phyloP scores from a whole-genome alignment of 2,113 vertebrate species.

The Gambusia holbrooki region DNA sequence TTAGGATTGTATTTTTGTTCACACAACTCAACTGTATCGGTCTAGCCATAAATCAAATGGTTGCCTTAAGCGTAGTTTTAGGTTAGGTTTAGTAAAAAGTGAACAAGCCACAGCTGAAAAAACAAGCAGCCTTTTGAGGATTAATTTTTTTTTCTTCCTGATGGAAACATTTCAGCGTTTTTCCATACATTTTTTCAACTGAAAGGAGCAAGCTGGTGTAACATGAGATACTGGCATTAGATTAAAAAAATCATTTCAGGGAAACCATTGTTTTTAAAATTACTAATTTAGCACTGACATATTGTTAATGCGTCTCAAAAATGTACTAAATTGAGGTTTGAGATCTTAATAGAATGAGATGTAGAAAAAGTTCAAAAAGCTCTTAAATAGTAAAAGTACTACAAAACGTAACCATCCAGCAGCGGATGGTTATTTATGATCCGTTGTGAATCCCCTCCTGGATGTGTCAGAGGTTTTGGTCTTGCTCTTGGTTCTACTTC shows the following conservation, averaged over 20 bases:
- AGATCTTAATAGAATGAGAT: no score
- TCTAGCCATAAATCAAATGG: neutral
- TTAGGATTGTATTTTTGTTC: neutral
- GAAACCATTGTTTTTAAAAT: neutral
- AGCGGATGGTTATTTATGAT: neutral
- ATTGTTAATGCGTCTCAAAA: neutral
- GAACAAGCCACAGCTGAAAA: neutral
- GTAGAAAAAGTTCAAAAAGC: no score
- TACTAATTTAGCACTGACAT: neutral
- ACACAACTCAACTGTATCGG: neutral
- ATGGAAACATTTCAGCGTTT: no score
- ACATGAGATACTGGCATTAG: no score
- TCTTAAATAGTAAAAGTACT: neutral
- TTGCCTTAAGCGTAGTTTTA: neutral
- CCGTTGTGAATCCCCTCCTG: slow-evolving; percentile 3
- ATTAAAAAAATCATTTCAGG: neutral
- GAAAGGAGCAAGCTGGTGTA: no score
- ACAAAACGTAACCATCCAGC: neutral
- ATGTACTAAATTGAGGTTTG: neutral
- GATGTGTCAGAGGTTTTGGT: slow-evolving; percentile 5
- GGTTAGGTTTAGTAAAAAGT: neutral
- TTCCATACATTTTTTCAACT: no score
- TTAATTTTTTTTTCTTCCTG: no score
- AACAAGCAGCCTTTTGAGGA: neutral
- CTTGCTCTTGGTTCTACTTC: neutral